Base-by-base conservation (phyloP, 2,113 vertebrate genomes). In the Rhipidura dahli region DNA sequence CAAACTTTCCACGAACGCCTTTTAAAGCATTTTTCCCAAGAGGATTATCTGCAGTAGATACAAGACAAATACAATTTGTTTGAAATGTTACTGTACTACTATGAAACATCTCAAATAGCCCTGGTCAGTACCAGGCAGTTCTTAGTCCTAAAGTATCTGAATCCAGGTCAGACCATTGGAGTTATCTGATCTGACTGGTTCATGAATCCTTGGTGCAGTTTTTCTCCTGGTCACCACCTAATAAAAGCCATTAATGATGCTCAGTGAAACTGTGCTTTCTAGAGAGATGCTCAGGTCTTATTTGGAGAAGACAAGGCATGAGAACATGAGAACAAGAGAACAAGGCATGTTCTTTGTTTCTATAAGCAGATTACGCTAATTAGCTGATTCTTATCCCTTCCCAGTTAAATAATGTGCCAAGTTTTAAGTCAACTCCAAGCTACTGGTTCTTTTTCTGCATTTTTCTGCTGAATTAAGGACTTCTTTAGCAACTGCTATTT, bases 381-480 rank as follows among this genome's bases (percentile, higher is more conserved):
- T 83, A 90, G 40, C 44, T 70, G 47, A 54, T 86, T 69, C 33
- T 88, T 92, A 51, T 73, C 87, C 56, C 69, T 89, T 70, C 13
- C 60, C 42, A 75, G 54, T 92, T 90, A 88, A 87, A 82, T 61
- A 61, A 42, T 20, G 26, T 66, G 83, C 64, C 86, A 90, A 93
- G 16, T 89, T 92, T 94, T 83, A 93, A 78, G 84, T 87, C 44
- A 78, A 45, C 39, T 86, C 42, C 47, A 71, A 86, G 64, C 76
- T 94, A 95, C 72, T n/a, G 72, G 68, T 87, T 81, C 64, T 86
- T 90, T 47, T 81, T 83, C 72, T 87, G n/a, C 39, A 75, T 94
- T 89, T 92, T 80, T 93, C 64, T 89, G 68, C 22, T 90, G 83
- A 81, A 87, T 87, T 81, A 73, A 92, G 75, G 60, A 68, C 12